Evolutionary conservation across 1,140 invertebrate species (phyloP), one percentile per base, ranked within the genome.

Genomic region (Epicauta chinensis): DNA sequence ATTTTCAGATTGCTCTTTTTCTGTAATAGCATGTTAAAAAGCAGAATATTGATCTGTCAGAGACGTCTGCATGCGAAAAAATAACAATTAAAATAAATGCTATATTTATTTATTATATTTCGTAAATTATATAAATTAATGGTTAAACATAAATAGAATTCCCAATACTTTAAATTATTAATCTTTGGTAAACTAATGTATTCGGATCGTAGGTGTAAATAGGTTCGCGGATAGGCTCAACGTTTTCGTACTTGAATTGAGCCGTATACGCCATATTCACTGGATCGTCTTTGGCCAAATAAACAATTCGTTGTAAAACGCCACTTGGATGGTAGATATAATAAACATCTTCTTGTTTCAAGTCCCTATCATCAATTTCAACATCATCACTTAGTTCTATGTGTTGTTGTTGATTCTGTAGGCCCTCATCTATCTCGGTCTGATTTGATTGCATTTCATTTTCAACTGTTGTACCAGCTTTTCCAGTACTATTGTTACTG

Each of bases 211-310:
- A 78, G 2, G 74, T 73, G 57, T 75, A 78, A 56, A 78, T 74
- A 6, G 75, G 74, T 34, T 74, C 75, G 3, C 68, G 69, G 30
- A 78, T 69, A 2, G 75, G 75, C 17, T 78, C 75, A 0, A 78
- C 74, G 60, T 77, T 74, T 51, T 76, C 71, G 10, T 76, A 76
- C 3, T 68, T 71, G 13, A 78, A 72, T 44, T 72, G 72, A 6
- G 77, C 76, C 13, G 74, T 72, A 54, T 74, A 76, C n/a, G 69
- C 75, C 76, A 77, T 78, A 4, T 75, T 74, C 46, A 73, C 71
- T 37, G 68, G 46, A 57, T 78, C 70, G 49, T 76, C 68, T 3
- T 67, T 67, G 31, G 75, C 76, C 13, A 73, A 58, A 58, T 77
- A 78, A n/a, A 66, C 67, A 4, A 78, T 72, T 32, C 70, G 71